A percentile compares a stretch with the other conserved stretches of the same genome.
Conservation (phyloP, 2,113 vertebrate genomes). For the Ailuropoda melanoleuca region DNA sequence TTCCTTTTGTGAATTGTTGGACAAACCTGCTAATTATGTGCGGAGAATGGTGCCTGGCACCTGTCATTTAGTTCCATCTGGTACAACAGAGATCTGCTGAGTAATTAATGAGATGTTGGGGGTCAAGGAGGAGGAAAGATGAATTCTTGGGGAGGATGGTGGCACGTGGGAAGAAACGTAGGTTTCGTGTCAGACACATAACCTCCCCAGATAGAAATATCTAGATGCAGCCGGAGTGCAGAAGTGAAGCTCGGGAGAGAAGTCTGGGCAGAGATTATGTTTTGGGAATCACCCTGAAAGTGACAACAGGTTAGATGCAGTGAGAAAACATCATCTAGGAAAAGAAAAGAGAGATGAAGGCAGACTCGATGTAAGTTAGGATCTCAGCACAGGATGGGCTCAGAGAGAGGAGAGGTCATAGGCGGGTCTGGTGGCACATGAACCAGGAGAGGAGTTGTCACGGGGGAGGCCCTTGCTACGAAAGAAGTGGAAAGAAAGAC, state of each 20-base stretch:
- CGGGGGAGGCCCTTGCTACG: fast-evolving
- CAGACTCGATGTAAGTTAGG: not conserved
- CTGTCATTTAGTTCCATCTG: not conserved
- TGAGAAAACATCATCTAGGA: not conserved
- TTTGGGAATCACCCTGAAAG: not conserved
- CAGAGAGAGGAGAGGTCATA: not conserved
- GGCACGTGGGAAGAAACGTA: not conserved
- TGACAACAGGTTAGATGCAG: not conserved
- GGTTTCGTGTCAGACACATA: not conserved
- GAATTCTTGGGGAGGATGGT: not conserved
- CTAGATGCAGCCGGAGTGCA: not conserved
- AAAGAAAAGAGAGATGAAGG: not conserved
- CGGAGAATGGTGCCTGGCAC: not conserved
- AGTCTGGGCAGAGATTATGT: not conserved
- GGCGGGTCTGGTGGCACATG: not conserved
- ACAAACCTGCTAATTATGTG: not conserved
- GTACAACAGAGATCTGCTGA: not conserved
- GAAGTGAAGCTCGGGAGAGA: not conserved
- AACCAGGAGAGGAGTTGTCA: not conserved
- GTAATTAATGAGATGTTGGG: not conserved
- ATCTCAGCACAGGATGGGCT: not conserved
- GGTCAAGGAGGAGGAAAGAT: not conserved
- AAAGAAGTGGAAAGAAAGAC: not conserved
- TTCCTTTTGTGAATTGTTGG: not conserved
- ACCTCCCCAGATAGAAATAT: not conserved